Evolutionary conservation across 2,797 vertebrate species (phyloP).

Genomic region (Hephaestus fuliginosus): DNA sequence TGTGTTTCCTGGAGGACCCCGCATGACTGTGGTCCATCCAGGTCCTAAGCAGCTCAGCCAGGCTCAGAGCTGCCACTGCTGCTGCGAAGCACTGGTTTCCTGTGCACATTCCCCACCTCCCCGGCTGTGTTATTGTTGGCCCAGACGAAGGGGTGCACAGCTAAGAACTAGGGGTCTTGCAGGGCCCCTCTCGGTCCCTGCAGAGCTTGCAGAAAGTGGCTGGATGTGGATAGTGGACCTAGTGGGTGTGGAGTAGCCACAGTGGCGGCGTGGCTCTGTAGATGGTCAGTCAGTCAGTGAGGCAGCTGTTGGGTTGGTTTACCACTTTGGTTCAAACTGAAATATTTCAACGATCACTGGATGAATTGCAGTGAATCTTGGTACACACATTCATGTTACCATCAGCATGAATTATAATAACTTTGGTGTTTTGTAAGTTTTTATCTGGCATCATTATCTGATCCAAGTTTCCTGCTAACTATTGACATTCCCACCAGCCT

Average conservation of each 20-base stretch:
- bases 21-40: constrained; percentile 38
- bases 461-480: not conserved
- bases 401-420: not conserved
- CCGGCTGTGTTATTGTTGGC: constrained; percentile 79
- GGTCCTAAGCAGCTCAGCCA: constrained; percentile 52
- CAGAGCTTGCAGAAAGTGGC: not conserved
- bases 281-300: not conserved
- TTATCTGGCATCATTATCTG: not conserved
- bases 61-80: constrained; percentile 42
- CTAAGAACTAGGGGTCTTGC: constrained; percentile 45
- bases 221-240: constrained; percentile 11
- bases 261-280: not conserved
- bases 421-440: not conserved
- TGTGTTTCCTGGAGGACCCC: constrained; percentile 47
- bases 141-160: constrained; percentile 52
- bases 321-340: not conserved
- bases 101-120: constrained; percentile 79
- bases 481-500: not conserved
- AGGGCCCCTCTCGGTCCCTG: constrained; percentile 19
- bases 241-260: not conserved
- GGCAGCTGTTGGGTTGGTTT: not conserved
- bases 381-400: not conserved
- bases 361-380: not conserved
- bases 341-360: not conserved
- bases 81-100: constrained; percentile 74